phyloP scores from a whole-genome alignment of 2,113 vertebrate genomes.

The Pluvianellus socialis region DNA sequence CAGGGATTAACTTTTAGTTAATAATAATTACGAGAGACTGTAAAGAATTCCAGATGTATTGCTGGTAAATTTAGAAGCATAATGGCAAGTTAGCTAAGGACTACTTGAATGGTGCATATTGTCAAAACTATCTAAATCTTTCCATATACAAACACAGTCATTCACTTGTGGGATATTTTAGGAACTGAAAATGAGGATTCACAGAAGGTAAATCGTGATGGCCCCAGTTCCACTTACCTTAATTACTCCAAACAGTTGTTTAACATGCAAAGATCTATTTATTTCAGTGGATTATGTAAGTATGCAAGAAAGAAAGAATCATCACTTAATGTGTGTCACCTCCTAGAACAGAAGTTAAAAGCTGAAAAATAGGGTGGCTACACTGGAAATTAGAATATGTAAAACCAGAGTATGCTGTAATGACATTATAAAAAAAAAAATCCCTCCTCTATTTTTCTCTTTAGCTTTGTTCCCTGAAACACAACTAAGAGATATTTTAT shows the following conservation, averaged over 20 bases:
- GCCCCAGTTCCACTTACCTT: neutral
- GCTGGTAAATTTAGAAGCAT: neutral
- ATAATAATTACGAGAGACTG: neutral
- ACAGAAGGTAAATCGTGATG: neutral
- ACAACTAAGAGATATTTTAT: neutral
- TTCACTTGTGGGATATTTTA: neutral
- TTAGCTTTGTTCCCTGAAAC: neutral
- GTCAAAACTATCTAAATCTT: neutral
- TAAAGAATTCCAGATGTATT: neutral
- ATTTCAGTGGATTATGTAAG: neutral
- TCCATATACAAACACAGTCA: neutral
- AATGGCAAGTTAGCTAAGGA: neutral
- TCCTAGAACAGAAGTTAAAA: neutral
- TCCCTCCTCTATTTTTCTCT: neutral
- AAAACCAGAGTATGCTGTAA: neutral
- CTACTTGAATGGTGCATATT: neutral
- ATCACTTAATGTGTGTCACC: neutral
- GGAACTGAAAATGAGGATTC: neutral
- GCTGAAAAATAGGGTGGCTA: neutral
- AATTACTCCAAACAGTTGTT: neutral
- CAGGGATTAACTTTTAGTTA: neutral
- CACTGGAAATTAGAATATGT: neutral
- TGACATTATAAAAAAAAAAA: neutral
- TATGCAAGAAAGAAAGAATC: neutral
- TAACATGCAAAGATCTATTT: neutral